These are phyloP conservation scores for Ostrea edulis DNA, from an alignment of 1,140 invertebrate genomes.

Conservation along the genomic window DNA sequence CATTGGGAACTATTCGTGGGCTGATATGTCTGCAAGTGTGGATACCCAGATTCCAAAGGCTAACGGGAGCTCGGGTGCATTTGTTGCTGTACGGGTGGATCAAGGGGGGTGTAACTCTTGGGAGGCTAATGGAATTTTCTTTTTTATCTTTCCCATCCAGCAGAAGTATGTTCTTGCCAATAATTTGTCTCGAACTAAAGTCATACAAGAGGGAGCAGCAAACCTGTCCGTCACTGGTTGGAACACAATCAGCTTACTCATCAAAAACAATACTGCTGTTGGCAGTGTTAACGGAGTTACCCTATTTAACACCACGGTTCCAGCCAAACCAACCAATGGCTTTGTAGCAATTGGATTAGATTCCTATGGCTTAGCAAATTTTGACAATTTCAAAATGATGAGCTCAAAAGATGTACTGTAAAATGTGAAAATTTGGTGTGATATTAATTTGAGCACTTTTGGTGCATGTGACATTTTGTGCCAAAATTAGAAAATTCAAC, in stretches of 20 bases:
- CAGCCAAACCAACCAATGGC: constrained; percentile 58
- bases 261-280: constrained; percentile 47
- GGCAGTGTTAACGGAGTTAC: constrained; percentile 61
- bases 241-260: not conserved
- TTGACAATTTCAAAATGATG: constrained; percentile 67
- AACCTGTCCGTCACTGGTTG: not conserved
- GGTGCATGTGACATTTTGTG: no score
- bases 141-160: constrained; percentile 64
- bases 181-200: constrained; percentile 58
- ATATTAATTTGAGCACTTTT: no score
- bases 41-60: constrained; percentile 63
- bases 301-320: constrained; percentile 59
- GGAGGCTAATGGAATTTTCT: constrained; percentile 66
- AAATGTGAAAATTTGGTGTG: not conserved
- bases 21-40: constrained; percentile 67
- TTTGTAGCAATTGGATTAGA: constrained; percentile 71
- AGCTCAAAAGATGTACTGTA: not conserved
- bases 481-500: no score
- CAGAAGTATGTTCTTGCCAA: constrained; percentile 64
- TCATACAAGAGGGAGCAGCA: not conserved
- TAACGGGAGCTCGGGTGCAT: constrained; percentile 71
- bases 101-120: constrained; percentile 63
- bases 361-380: constrained; percentile 72
- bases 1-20: constrained; percentile 67
- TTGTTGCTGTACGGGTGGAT: constrained; percentile 71